phyloP scores from a whole-genome alignment of 2,888 invertebrate species.

The Cosmia trapezina region DNA sequence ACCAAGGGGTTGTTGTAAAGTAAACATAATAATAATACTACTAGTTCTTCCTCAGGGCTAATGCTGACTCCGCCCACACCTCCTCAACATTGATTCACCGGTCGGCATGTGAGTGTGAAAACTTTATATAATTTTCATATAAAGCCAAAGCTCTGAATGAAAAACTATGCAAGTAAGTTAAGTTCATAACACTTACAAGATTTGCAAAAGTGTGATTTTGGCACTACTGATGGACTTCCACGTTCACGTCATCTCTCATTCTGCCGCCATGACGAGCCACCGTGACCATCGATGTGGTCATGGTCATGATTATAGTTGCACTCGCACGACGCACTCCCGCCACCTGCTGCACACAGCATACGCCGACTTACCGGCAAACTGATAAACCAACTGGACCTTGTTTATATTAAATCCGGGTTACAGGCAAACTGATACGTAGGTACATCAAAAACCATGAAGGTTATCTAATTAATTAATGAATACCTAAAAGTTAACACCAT shows the following conservation, averaged over 20 bases:
- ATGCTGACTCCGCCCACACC: too few species aligned
- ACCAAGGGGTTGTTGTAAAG: not conserved
- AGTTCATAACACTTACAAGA: not conserved
- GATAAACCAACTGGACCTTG: not conserved
- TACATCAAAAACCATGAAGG: not conserved
- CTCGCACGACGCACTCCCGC: not conserved
- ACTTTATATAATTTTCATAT: not conserved
- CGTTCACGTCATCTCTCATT: not conserved
- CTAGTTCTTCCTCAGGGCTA: not conserved
- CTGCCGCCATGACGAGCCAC: not conserved
- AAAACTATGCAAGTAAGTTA: too few species aligned
- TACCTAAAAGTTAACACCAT: too few species aligned
- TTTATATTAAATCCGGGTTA: not conserved
- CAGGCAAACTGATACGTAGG: not conserved
- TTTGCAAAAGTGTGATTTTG: not conserved
- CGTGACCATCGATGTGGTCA: too few species aligned
- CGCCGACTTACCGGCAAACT: too few species aligned
- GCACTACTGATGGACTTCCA: not conserved
- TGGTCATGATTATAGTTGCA: too few species aligned
- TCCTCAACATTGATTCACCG: not conserved
- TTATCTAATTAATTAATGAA: too few species aligned
- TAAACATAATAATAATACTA: too few species aligned
- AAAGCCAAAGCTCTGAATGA: not conserved
- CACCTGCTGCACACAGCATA: not conserved
- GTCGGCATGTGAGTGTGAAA: not conserved